Conservation (phyloP, 92 coral and sea anemone genomes). For the Phenganax subtilis region DNA sequence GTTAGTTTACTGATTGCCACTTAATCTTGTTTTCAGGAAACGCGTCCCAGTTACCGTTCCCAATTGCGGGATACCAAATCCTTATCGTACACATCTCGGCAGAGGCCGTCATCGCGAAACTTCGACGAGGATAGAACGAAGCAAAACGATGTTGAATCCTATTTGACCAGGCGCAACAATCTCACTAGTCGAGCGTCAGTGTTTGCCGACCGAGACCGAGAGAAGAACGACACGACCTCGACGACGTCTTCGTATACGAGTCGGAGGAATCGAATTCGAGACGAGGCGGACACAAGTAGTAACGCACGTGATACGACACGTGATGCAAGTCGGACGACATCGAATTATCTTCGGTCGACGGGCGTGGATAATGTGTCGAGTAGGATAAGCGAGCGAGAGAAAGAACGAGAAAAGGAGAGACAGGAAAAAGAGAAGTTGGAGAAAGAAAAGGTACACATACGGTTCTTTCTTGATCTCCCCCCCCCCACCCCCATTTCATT, state of each 20-base stretch:
- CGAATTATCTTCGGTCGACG: constrained; percentile 57
- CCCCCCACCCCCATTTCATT: too few relatives aligned
- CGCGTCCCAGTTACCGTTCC: constrained; percentile 37
- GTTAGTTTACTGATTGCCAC: not conserved
- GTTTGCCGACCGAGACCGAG: constrained; percentile 21
- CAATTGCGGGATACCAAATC: constrained; percentile 24
- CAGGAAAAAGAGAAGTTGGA: constrained; percentile 53
- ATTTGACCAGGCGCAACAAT: constrained; percentile 22
- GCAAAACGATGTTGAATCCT: constrained; percentile 39
- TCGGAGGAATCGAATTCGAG: constrained; percentile 47
- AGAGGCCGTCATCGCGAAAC: constrained; percentile 39
- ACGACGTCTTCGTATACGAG: constrained; percentile 57
- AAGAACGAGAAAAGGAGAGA: constrained; percentile 68
- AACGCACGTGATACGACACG: constrained; percentile 52
- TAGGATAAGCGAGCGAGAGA: constrained; percentile 63
- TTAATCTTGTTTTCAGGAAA: not conserved
- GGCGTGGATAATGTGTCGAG: constrained; percentile 61
- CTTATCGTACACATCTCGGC: constrained; percentile 27
- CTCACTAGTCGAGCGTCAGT: constrained; percentile 7
- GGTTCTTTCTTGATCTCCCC: not conserved
- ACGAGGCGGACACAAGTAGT: constrained; percentile 41
- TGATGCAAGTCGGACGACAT: constrained; percentile 42
- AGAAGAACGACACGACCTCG: constrained; percentile 40
- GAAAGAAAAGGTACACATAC: constrained; percentile 10
- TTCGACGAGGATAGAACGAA: constrained; percentile 38